Base-by-base conservation (phyloP, 2,888 invertebrate species). In the Melanchra persicariae region DNA sequence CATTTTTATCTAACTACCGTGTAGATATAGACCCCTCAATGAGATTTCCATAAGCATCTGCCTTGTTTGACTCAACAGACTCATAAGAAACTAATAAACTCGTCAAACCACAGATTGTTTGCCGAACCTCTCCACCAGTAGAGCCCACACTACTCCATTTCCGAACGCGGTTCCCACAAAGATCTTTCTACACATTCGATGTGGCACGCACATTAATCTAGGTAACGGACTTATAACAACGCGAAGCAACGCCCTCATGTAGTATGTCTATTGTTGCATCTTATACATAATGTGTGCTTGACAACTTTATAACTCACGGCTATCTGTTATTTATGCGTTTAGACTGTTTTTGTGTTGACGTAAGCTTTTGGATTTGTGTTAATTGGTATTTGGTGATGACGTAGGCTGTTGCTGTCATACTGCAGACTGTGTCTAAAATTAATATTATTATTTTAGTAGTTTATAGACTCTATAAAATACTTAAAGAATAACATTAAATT, bases 161-260 rank as follows among this genome's bases (percentile, higher is more conserved):
- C 91, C 89, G 91, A 92, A 91, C 89, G 89, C 90, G 89, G 92
- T 95, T 95, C 95, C 93, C 95, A 94, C 94, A 93, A 94, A 92
- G 92, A 93, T 95, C 93, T 94, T 90, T 94, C 94, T 92, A 90
- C 93, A 92, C 94, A 90, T 94, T 91, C 93, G 91, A 92, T 91
- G 90, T 90, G 94, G 93, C 91, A 91, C 87, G 90, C 91, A 93
- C 94, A 95, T 95, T 94, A 94, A 94, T 95, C 93, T 94, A 92
- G 88, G 92, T 93, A 93, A 92, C 93, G 90, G 91, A 87, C 85
- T 88, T 86, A 84, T 84, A 89, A 90, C 87, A 88, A 86, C 86
- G 87, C 87, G 82, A 87, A 90, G 87, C 81, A 79, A 90, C 91
- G 90, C 91, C 90, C 90, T 89, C 90, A 87, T 88, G 85, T 85